Percentiles rank a stretch among this genome's conserved stretches.
These are phyloP conservation scores for Drosophila leontia DNA, from an alignment of 1,140 invertebrate genomes.

Conservation along the genomic window DNA sequence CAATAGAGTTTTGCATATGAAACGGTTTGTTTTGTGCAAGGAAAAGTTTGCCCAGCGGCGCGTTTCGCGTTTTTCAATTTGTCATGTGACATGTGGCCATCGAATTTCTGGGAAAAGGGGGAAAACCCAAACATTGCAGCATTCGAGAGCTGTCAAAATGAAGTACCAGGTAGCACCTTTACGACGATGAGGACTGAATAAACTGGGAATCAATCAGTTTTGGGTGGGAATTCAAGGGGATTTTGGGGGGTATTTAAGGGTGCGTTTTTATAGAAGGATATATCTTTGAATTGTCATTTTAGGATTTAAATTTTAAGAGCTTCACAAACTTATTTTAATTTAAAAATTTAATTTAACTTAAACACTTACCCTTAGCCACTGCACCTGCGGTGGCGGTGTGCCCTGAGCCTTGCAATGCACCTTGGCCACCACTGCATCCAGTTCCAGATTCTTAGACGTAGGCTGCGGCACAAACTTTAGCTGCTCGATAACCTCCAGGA, in stretches of 20 bases:
- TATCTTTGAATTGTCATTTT: neutral
- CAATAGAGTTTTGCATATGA: conserved; percentile 73
- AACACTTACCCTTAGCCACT: conserved; percentile 90
- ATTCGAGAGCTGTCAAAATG: conserved; percentile 36
- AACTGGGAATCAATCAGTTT: neutral
- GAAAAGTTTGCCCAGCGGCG: conserved; percentile 62
- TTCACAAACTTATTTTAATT: neutral
- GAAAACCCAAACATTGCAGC: neutral
- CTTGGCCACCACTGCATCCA: conserved; percentile 90
- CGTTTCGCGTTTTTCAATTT: conserved; percentile 72
- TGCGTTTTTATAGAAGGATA: neutral
- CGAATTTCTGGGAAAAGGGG: neutral
- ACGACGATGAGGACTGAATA: neutral
- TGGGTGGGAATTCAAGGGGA: neutral
- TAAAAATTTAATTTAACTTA: no score
- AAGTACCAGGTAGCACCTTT: conserved; percentile 20
- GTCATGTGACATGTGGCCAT: conserved; percentile 49
- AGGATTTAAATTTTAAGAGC: neutral
- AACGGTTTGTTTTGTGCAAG: conserved; percentile 54
- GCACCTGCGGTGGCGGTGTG: conserved; percentile 90
- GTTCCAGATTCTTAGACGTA: conserved; percentile 92
- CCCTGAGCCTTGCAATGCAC: conserved; percentile 96
- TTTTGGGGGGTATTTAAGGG: no score
- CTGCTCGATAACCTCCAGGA: conserved; percentile 88
- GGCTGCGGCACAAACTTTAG: conserved; percentile 93